These are phyloP conservation scores for Microcebus murinus DNA, from an alignment of 2,113 vertebrate genomes.

Conservation along the genomic window DNA sequence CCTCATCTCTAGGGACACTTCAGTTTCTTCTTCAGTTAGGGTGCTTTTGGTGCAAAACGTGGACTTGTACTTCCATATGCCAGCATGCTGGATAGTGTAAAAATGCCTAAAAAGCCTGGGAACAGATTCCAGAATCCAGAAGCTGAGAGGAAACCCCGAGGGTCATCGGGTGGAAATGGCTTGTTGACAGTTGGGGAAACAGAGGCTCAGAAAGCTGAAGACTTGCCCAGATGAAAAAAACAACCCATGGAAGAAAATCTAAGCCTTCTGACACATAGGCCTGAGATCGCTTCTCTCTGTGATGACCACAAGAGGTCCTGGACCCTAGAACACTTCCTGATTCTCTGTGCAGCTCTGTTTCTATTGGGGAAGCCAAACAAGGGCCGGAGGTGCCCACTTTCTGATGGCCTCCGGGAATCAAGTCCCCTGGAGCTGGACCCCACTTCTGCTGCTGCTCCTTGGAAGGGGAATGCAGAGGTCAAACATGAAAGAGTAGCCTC, in stretches of 20 bases:
- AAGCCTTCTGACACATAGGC: not conserved
- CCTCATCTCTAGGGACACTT: constrained; percentile 25
- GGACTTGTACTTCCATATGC: not conserved
- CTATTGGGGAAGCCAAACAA: not conserved
- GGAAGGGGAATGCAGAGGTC: not conserved
- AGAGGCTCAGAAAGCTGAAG: not conserved
- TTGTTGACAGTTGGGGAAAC: not conserved
- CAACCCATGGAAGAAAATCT: not conserved
- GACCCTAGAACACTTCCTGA: not conserved
- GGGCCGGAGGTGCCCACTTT: not conserved
- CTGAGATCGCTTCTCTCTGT: not conserved
- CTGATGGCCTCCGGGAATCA: not conserved
- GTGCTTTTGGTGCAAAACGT: not conserved
- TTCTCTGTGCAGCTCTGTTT: not conserved
- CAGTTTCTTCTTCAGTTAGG: not conserved
- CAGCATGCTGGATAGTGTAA: not conserved
- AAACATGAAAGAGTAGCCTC: constrained; percentile 22
- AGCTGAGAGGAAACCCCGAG: not conserved
- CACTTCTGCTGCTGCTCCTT: not conserved
- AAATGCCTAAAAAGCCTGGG: not conserved
- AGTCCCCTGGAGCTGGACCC: not conserved
- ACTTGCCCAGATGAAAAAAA: not conserved
- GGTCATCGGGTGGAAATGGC: not conserved
- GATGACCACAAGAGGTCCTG: not conserved
- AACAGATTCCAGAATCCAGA: not conserved